Conservation (phyloP, 2,888 invertebrate genomes). For the Beris chalybata region DNA sequence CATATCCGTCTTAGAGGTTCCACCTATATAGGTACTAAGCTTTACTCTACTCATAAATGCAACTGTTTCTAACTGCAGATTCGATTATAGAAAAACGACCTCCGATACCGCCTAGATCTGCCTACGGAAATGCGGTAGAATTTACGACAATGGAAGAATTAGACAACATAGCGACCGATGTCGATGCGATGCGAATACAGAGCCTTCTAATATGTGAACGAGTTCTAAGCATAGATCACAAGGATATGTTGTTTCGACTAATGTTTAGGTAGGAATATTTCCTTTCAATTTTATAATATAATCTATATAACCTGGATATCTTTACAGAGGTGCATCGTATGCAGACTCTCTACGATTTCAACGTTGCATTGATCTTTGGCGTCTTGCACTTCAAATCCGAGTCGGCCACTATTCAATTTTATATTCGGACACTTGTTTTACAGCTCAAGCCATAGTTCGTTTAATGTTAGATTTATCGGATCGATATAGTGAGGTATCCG, state of each 20-base stretch:
- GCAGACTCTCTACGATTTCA: constrained; percentile 75
- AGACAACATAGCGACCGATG: constrained; percentile 71
- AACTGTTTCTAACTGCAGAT: neutral
- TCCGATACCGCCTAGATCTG: constrained; percentile 60
- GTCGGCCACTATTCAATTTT: constrained; percentile 77
- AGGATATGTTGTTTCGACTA: constrained; percentile 80
- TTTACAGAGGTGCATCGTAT: constrained; percentile 68
- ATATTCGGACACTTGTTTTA: constrained; percentile 80
- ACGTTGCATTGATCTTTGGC: constrained; percentile 86
- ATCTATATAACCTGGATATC: constrained; percentile 11
- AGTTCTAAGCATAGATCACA: constrained; percentile 82
- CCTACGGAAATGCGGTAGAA: constrained; percentile 72
- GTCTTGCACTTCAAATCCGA: constrained; percentile 77
- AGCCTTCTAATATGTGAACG: constrained; percentile 85
- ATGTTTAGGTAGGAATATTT: constrained; percentile 64
- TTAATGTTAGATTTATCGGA: constrained; percentile 75
- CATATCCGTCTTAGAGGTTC: constrained; percentile 60
- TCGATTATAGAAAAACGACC: constrained; percentile 58
- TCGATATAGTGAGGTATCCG: constrained; percentile 60
- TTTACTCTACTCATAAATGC: neutral
- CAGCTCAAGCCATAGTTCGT: constrained; percentile 82
- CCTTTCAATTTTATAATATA: too few relatives aligned
- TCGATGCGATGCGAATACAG: constrained; percentile 85
- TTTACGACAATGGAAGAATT: constrained; percentile 74
- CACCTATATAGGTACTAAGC: constrained; percentile 48